Evolutionary conservation across 1,140 invertebrate species (phyloP).

Genomic region (Zaprionus lachaisei): DNA sequence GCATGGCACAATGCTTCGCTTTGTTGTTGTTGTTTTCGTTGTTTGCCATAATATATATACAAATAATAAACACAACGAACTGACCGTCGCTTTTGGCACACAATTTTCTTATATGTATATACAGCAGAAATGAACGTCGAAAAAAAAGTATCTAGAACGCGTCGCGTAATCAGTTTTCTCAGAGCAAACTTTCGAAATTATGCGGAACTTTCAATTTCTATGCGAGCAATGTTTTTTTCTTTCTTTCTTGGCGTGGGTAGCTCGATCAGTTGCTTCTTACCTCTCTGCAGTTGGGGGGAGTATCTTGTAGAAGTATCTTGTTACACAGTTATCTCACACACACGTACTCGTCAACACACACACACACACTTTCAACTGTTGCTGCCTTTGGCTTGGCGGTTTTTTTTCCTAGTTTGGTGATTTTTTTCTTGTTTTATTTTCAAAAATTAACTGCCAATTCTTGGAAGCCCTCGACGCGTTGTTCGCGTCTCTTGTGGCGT

Average conservation of each 20-base stretch:
- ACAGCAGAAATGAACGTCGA: constrained; percentile 3
- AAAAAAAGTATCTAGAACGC: constrained; percentile 70
- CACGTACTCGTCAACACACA: constrained; percentile 36
- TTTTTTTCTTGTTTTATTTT: constrained; percentile 47
- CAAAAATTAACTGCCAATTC: constrained; percentile 82
- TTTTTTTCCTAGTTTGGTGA: constrained; percentile 32
- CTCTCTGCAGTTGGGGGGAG: not conserved
- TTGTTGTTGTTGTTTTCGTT: constrained; percentile 51
- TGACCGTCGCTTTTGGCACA: constrained; percentile 59
- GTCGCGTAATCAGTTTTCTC: constrained; percentile 73
- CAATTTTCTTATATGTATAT: constrained; percentile 24
- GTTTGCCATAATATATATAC: constrained; percentile 55
- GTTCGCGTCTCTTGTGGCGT: constrained; percentile 17
- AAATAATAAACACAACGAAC: constrained; percentile 67
- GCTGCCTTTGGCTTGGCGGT: constrained; percentile 36
- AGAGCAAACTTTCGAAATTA: constrained; percentile 45
- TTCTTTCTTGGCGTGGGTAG: constrained; percentile 49
- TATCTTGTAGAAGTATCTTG: constrained; percentile 38
- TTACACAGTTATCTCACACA: constrained; percentile 65
- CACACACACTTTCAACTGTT: constrained; percentile 55
- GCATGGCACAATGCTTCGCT: constrained; percentile 11
- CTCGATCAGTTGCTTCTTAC: constrained; percentile 32
- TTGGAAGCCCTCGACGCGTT: constrained; percentile 60
- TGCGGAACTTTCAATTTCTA: constrained; percentile 75
- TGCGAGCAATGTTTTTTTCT: constrained; percentile 61